Percentiles rank a stretch among this genome's conserved stretches.
Evolutionary conservation across 2,888 invertebrate species (phyloP).

Genomic region (Hesperia comma): DNA sequence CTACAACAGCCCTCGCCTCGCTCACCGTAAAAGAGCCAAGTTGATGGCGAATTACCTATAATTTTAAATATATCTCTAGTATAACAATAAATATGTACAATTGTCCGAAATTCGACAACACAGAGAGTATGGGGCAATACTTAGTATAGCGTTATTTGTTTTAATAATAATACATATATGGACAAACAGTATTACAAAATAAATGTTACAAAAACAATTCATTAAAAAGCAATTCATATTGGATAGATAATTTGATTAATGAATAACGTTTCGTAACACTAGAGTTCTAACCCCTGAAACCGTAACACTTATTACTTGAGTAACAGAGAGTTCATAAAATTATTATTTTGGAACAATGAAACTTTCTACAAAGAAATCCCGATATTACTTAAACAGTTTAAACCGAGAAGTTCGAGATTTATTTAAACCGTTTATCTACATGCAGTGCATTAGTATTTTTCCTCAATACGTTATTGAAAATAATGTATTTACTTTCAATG

Average conservation of each 20-base stretch:
- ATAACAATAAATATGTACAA: too few relatives aligned
- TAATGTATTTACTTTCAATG: not conserved
- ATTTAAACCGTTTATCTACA: not conserved
- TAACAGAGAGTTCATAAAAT: too few relatives aligned
- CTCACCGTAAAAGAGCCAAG: too few relatives aligned
- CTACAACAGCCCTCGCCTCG: too few relatives aligned
- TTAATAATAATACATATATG: not conserved
- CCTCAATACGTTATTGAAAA: not conserved
- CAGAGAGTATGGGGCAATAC: too few relatives aligned
- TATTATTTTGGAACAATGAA: not conserved
- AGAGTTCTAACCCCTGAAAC: not conserved
- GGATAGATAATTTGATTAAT: not conserved
- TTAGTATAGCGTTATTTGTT: too few relatives aligned
- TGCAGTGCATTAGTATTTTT: not conserved
- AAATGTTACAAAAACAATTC: not conserved
- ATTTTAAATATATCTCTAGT: too few relatives aligned
- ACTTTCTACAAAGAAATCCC: too few relatives aligned
- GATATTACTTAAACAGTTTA: not conserved
- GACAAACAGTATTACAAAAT: too few relatives aligned
- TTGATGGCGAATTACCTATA: too few relatives aligned
- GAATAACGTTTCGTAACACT: not conserved
- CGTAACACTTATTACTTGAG: not conserved
- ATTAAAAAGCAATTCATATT: too few relatives aligned
- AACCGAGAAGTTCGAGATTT: not conserved
- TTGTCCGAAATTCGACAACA: too few relatives aligned